Percentiles rank a stretch among this genome's conserved stretches.
These are phyloP conservation scores for Noctua janthe DNA, from an alignment of 2,888 invertebrate genomes.

Conservation along the genomic window DNA sequence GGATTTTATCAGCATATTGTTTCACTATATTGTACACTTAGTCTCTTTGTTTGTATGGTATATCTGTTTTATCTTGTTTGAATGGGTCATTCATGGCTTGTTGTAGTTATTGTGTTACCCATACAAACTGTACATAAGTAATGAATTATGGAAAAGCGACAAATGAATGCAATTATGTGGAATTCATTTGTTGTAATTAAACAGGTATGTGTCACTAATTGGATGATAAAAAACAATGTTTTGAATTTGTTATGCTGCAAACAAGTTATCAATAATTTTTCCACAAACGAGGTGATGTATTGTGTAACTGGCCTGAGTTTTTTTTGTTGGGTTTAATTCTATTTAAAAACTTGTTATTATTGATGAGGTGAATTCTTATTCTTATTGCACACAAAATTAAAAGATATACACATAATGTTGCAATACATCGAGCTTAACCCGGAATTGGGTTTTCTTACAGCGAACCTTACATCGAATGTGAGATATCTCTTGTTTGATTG, in stretches of 20 bases:
- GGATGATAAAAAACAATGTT: conserved; percentile 35
- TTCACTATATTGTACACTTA: conserved; percentile 34
- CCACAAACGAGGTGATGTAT: neutral
- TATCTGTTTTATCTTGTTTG: conserved; percentile 45
- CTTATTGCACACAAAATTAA: too few relatives aligned
- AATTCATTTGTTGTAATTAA: neutral
- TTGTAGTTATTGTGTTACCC: conserved; percentile 45
- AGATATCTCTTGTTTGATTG: too few relatives aligned
- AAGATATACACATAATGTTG: too few relatives aligned
- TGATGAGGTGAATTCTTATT: neutral
- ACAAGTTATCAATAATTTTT: conserved; percentile 32
- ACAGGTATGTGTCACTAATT: conserved; percentile 23
- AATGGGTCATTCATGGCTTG: conserved; percentile 54
- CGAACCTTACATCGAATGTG: too few relatives aligned
- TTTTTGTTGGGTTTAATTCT: neutral
- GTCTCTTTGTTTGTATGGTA: conserved; percentile 30
- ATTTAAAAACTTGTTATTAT: neutral
- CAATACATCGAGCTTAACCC: too few relatives aligned
- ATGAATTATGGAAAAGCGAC: conserved; percentile 46
- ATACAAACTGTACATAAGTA: conserved; percentile 18
- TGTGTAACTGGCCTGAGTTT: neutral
- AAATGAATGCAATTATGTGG: conserved; percentile 37
- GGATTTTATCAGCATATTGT: conserved; percentile 52
- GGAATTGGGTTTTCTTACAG: too few relatives aligned
- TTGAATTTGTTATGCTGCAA: conserved; percentile 24